Evolutionary conservation across 2,888 invertebrate species (phyloP).

Genomic region (Coenonympha arcania): DNA sequence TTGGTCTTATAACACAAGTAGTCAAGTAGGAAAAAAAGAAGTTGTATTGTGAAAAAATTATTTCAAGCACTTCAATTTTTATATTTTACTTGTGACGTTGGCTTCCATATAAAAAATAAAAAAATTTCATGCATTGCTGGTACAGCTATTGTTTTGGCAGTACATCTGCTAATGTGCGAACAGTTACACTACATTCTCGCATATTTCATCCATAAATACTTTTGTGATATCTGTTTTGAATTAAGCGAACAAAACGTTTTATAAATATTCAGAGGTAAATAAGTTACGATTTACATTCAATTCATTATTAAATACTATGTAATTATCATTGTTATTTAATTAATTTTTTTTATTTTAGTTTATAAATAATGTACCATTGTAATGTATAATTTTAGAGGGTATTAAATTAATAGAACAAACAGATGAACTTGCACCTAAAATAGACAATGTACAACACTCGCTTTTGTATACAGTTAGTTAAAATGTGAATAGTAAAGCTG

Average conservation of each 20-base stretch:
- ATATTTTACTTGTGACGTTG: too few relatives aligned
- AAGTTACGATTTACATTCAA: slow-evolving; percentile 16
- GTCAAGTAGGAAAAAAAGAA: too few relatives aligned
- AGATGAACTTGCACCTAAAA: slow-evolving; percentile 16
- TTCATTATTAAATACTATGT: slow-evolving; percentile 43
- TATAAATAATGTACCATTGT: slow-evolving; percentile 15
- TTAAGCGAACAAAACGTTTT: slow-evolving; percentile 6
- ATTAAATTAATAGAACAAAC: slow-evolving; percentile 21
- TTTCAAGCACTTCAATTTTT: too few relatives aligned
- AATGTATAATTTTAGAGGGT: slow-evolving; percentile 19
- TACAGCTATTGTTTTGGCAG: not conserved
- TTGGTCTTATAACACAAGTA: too few relatives aligned
- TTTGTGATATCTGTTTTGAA: slow-evolving; percentile 5
- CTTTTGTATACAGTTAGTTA: slow-evolving; percentile 12
- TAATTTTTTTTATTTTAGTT: slow-evolving; percentile 17
- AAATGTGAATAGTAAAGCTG: not conserved
- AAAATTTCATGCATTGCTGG: not conserved
- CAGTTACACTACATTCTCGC: not conserved
- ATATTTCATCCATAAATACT: slow-evolving; percentile 7
- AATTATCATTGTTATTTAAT: slow-evolving; percentile 50
- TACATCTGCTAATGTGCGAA: not conserved
- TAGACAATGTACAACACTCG: slow-evolving; percentile 17
- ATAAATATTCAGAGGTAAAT: slow-evolving; percentile 4
- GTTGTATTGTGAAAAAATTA: too few relatives aligned
- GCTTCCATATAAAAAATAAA: too few relatives aligned